Evolutionary conservation across 2,888 invertebrate species (phyloP), one percentile per base, ranked within the genome.

Genomic region (Conchocele bisecta): DNA sequence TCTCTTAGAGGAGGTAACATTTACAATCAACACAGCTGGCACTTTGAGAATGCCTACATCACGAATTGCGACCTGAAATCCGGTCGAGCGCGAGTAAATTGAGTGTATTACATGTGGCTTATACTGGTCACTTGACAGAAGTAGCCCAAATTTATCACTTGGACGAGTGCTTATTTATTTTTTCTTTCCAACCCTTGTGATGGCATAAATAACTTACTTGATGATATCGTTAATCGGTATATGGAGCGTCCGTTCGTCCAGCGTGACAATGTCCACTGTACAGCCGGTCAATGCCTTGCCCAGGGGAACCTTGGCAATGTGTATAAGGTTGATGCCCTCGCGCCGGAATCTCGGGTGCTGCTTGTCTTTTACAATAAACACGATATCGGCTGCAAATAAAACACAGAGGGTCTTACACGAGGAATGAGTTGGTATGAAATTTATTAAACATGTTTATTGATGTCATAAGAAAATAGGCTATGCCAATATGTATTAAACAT

Each of bases 211-310:
- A 9, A 63, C 88, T 86, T 81, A 91, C 91, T 87, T 87, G 75
- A 91, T 86, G 58, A 91, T 89, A 59, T 91, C 91, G 64, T 89
- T 91, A 70, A 91, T 91, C 6, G 91, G 91, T 60, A 91, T 88
- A 75, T 91, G 88, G 15, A 91, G 81, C 13, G 87, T 84, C 57
- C 91, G 74, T 20, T 91, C 91, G 77, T 92, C 92, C 33, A 92
- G 79, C 5, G 91, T 92, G 46, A 79, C 67, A 41, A 92, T 89
- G 54, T 91, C 90, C 35, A 92, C 86, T 3, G 86, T 89, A 65
- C 88, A 89, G 15, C 91, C 91, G 13, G 88, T 90, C 41, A 92
- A 83, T 15, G 92, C 91, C 53, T 86, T 85, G 44, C 89, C 89
- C 22, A 92, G 86, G 0, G 88, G 86, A 17, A 92, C 87, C 35